Conservation (phyloP, 2,888 invertebrate species). For the Drosophila merina region DNA sequence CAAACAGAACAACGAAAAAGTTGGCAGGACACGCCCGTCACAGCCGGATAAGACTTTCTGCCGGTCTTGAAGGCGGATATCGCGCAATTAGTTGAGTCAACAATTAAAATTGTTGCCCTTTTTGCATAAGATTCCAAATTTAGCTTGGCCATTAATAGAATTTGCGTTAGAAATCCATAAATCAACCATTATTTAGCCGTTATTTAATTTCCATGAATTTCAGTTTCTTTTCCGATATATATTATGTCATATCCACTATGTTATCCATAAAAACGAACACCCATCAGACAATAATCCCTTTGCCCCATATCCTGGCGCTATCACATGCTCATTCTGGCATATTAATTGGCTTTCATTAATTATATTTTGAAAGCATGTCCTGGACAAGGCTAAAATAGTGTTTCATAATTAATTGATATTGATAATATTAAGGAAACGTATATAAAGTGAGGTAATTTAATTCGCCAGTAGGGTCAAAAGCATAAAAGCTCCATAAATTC, state of each 20-base stretch:
- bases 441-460: conserved; percentile 20
- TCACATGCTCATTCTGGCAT: conserved; percentile 38
- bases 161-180: conserved; percentile 24
- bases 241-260: conserved; percentile 22
- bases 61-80: conserved; percentile 23
- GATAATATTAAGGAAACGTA: conserved; percentile 29
- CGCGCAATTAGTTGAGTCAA: conserved; percentile 42
- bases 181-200: conserved; percentile 2
- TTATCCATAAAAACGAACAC: conserved; percentile 1
- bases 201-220: neutral
- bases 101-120: conserved; percentile 37
- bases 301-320: conserved; percentile 18
- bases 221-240: neutral
- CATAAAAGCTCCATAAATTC: conserved; percentile 2
- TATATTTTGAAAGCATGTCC: conserved; percentile 45
- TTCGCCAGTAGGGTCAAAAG: conserved; percentile 6
- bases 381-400: conserved; percentile 37
- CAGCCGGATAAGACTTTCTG: conserved; percentile 8
- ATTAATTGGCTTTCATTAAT: conserved; percentile 64
- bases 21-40: conserved; percentile 36
- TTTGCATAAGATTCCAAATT: conserved; percentile 30
- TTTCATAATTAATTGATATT: conserved; percentile 57
- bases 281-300: conserved; percentile 19
- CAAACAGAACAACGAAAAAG: conserved; percentile 41
- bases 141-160: conserved; percentile 21